These are phyloP conservation scores for Rhabdomys dilectus DNA, from an alignment of 2,113 vertebrate genomes.

Conservation along the genomic window DNA sequence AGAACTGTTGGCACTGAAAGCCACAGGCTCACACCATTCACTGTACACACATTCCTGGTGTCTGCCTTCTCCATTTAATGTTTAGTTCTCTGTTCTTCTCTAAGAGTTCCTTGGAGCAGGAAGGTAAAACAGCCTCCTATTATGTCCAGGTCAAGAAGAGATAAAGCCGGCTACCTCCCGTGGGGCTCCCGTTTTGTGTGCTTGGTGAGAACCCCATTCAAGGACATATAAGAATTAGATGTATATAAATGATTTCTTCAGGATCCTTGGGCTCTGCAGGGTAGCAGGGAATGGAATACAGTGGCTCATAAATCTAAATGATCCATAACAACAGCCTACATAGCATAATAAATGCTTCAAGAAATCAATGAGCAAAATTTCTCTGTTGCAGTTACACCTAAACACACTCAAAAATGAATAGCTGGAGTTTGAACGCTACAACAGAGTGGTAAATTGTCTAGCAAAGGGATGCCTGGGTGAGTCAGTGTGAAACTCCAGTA, in stretches of 20 bases:
- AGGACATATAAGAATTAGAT: not conserved
- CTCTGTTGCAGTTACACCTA: not conserved
- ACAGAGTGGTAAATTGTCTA: not conserved
- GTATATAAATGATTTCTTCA: not conserved
- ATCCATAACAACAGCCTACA: conserved; percentile 38
- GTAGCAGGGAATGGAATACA: not conserved
- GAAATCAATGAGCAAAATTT: conserved; percentile 60
- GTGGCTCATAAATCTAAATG: conserved; percentile 36
- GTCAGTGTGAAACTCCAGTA: not conserved
- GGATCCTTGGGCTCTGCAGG: conserved; percentile 14
- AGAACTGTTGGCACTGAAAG: not conserved
- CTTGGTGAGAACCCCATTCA: not conserved
- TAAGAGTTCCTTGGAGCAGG: not conserved
- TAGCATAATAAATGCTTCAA: conserved; percentile 22
- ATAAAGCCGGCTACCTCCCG: not conserved
- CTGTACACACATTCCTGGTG: not conserved
- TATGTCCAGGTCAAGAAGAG: not conserved
- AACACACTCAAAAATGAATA: conserved; percentile 41
- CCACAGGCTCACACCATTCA: rapidly evolving
- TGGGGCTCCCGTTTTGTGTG: not conserved
- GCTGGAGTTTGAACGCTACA: not conserved
- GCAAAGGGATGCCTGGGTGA: not conserved
- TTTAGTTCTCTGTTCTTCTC: not conserved
- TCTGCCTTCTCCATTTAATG: not conserved
- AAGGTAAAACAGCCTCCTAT: not conserved